Evolutionary conservation across 2,797 vertebrate genomes (phyloP).

Genomic region (Microctenopoma lineatum): DNA sequence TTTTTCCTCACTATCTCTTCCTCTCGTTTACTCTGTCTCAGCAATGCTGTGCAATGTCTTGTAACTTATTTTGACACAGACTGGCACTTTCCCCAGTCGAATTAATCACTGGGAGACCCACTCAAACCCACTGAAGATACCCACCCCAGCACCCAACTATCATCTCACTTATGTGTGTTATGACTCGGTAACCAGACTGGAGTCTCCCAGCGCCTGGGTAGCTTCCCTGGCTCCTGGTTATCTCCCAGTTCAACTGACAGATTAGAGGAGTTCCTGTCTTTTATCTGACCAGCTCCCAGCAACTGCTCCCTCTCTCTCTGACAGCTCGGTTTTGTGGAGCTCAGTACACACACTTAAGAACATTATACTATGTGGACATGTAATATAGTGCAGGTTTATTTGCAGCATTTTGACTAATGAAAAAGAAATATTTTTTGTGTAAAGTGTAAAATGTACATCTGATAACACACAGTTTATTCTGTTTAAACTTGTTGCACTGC

Average conservation of each 20-base stretch:
- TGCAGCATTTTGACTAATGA: neutral
- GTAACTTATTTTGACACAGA: constrained; percentile 49
- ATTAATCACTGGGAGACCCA: constrained; percentile 60
- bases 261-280: constrained; percentile 75
- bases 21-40: constrained; percentile 25
- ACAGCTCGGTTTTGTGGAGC: constrained; percentile 34
- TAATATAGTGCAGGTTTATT: neutral
- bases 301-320: constrained; percentile 56
- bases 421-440: neutral
- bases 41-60: constrained; percentile 43
- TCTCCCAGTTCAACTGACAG: constrained; percentile 58
- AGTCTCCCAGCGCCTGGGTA: constrained; percentile 53
- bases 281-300: constrained; percentile 59
- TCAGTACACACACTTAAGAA: constrained; percentile 13
- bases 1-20: constrained; percentile 39
- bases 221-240: constrained; percentile 70
- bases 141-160: constrained; percentile 32
- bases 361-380: constrained; percentile 13
- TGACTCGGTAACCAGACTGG: constrained; percentile 42
- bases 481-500: neutral
- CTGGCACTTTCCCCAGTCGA: constrained; percentile 60
- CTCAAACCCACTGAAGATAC: constrained; percentile 40
- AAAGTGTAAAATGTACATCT: neutral
- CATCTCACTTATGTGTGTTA: constrained; percentile 53
- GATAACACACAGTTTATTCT: neutral